phyloP scores from a whole-genome alignment of 2,888 invertebrate species.

The Catonia carolina region DNA sequence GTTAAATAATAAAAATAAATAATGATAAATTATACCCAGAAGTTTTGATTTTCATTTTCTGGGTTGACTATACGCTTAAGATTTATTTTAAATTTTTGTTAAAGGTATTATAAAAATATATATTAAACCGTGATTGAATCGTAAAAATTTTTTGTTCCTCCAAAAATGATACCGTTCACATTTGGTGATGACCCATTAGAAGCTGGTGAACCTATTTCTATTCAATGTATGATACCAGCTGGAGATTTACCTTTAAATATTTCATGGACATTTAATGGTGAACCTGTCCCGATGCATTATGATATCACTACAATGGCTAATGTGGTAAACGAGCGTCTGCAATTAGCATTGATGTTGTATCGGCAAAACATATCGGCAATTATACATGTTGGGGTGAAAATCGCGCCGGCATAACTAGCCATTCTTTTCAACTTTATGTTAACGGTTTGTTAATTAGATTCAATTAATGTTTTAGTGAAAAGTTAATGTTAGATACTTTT shows the following conservation, averaged over 20 bases:
- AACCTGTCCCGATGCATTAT: constrained; percentile 16
- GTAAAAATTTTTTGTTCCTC: constrained; percentile 39
- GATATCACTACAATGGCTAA: constrained; percentile 41
- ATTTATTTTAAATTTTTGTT: too few species aligned
- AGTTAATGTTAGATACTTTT: too few species aligned
- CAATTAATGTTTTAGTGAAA: too few species aligned
- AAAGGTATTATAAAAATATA: too few species aligned
- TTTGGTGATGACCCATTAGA: constrained; percentile 41
- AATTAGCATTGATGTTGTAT: constrained; percentile 37
- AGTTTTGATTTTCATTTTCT: too few species aligned
- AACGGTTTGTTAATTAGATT: constrained; percentile 35
- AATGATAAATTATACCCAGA: too few species aligned
- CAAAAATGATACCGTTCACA: constrained; percentile 41
- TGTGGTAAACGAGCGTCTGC: constrained; percentile 36
- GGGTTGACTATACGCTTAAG: too few species aligned
- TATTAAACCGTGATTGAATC: too few species aligned
- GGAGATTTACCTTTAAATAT: constrained; percentile 46
- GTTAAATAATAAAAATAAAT: too few species aligned
- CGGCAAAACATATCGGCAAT: constrained; percentile 38
- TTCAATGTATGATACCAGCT: constrained; percentile 37
- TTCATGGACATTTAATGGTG: constrained; percentile 48
- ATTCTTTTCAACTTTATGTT: constrained; percentile 36
- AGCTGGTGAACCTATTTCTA: constrained; percentile 39
- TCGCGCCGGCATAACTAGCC: constrained; percentile 38
- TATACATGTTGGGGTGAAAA: constrained; percentile 43